phyloP scores from a whole-genome alignment of 2,113 vertebrate species.

The Gopherus evgoodei region DNA sequence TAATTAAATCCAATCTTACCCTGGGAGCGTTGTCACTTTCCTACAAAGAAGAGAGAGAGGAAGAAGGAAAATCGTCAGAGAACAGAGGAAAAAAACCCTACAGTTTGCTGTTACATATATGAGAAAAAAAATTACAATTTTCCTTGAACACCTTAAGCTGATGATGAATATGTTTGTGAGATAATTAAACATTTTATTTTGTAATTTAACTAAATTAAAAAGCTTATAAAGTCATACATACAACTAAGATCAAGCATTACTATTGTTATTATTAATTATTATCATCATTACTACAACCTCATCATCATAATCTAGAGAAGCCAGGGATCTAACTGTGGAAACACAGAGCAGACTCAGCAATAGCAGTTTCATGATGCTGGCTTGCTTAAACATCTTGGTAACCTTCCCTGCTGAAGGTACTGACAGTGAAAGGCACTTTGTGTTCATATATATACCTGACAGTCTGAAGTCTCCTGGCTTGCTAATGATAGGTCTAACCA shows the following conservation, averaged over 20 bases:
- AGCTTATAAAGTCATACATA: background rate
- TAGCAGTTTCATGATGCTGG: constrained; percentile 75
- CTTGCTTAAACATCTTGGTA: constrained; percentile 45
- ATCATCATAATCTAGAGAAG: background rate
- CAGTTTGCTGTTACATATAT: background rate
- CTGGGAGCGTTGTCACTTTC: background rate
- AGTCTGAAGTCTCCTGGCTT: background rate
- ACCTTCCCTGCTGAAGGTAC: constrained; percentile 18
- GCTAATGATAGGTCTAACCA: background rate
- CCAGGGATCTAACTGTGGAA: constrained; percentile 41
- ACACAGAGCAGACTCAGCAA: constrained; percentile 77
- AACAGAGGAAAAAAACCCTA: background rate
- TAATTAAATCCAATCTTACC: constrained; percentile 45
- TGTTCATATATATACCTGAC: constrained; percentile 44
- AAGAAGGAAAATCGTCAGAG: constrained; percentile 47
- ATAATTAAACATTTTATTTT: background rate
- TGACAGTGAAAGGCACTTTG: background rate
- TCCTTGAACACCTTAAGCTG: background rate
- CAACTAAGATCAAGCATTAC: background rate
- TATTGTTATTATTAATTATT: background rate
- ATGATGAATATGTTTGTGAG: background rate
- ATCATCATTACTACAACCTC: constrained; percentile 54
- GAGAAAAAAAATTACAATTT: background rate
- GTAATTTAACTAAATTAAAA: background rate
- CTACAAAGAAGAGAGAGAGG: constrained; percentile 25